These are phyloP conservation scores for Hypselothyrea guttata DNA, from an alignment of 2,888 invertebrate species.

Conservation along the genomic window DNA sequence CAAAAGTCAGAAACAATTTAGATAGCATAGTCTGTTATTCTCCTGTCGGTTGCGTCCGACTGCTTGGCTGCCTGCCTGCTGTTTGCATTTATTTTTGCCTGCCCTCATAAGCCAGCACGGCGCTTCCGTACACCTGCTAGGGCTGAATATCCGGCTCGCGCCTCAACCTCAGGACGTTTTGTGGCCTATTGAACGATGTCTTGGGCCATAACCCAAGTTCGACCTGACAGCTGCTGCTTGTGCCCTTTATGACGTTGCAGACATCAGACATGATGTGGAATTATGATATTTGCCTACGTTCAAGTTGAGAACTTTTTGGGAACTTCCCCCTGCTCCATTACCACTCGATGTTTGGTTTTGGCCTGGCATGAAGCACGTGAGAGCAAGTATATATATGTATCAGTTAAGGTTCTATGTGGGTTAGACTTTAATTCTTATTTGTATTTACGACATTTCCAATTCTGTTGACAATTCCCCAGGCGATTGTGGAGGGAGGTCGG, in stretches of 20 bases:
- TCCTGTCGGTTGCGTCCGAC: too few species aligned
- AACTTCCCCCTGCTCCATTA: conserved; percentile 3
- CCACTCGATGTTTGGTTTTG: not conserved
- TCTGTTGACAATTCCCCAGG: conserved; percentile 55
- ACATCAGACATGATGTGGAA: conserved; percentile 58
- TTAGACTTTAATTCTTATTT: conserved; percentile 54
- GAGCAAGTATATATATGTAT: too few species aligned
- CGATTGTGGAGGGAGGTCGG: conserved; percentile 27
- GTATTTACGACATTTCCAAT: conserved; percentile 64
- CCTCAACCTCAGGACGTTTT: conserved; percentile 30
- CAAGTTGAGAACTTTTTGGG: conserved; percentile 48
- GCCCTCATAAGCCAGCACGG: conserved; percentile 63
- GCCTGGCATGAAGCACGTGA: not conserved
- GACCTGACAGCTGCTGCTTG: conserved; percentile 43
- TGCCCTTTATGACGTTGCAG: conserved; percentile 49
- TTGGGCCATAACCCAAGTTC: conserved; percentile 13
- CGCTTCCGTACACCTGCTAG: conserved; percentile 27
- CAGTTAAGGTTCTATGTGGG: conserved; percentile 22
- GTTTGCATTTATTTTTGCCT: conserved; percentile 34
- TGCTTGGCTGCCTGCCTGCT: too few species aligned
- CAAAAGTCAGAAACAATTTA: too few species aligned
- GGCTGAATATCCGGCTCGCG: not conserved
- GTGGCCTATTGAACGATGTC: conserved; percentile 46
- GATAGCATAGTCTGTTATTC: too few species aligned
- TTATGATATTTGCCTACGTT: conserved; percentile 73